These are phyloP conservation scores for human (Homo sapiens) DNA, from an alignment of 2,113 vertebrate species.

Conservation along the genomic window DNA sequence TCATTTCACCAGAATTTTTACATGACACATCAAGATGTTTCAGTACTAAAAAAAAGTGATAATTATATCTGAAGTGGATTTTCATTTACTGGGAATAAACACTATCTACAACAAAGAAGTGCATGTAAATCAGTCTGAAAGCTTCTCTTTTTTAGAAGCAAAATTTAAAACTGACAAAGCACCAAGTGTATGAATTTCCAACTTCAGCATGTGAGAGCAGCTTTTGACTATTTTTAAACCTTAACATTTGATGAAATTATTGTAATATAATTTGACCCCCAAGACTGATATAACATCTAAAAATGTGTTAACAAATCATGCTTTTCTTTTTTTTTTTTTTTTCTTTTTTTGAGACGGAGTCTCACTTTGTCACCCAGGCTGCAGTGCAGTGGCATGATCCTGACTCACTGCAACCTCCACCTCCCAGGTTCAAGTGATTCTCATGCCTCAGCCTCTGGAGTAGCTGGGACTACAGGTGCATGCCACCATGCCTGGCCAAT, in stretches of 20 bases:
- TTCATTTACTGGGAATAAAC: conserved; percentile 31
- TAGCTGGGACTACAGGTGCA: too few relatives aligned
- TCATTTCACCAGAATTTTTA: conserved; percentile 31
- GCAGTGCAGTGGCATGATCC: too few relatives aligned
- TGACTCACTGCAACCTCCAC: too few relatives aligned
- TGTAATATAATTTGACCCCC: not conserved
- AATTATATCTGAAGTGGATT: conserved; percentile 18
- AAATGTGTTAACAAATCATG: not conserved
- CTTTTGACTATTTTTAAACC: not conserved
- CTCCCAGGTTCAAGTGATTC: too few relatives aligned
- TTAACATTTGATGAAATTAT: conserved; percentile 22
- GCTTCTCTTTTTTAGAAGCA: conserved; percentile 36
- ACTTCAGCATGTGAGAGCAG: not conserved
- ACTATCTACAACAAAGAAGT: not conserved
- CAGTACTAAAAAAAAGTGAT: conserved; percentile 1
- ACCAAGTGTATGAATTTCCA: not conserved
- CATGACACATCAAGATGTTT: conserved; percentile 51
- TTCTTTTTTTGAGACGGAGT: too few relatives aligned
- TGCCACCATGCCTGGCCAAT: too few relatives aligned
- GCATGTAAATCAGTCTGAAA: not conserved
- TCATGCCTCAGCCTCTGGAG: too few relatives aligned
- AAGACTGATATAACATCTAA: not conserved
- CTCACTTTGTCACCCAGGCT: too few relatives aligned
- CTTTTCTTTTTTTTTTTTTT: not conserved
- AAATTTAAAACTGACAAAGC: not conserved